Evolutionary conservation across 2,888 invertebrate species (phyloP), one percentile per base, ranked within the genome.

Genomic region (Neoaliturus tenellus): DNA sequence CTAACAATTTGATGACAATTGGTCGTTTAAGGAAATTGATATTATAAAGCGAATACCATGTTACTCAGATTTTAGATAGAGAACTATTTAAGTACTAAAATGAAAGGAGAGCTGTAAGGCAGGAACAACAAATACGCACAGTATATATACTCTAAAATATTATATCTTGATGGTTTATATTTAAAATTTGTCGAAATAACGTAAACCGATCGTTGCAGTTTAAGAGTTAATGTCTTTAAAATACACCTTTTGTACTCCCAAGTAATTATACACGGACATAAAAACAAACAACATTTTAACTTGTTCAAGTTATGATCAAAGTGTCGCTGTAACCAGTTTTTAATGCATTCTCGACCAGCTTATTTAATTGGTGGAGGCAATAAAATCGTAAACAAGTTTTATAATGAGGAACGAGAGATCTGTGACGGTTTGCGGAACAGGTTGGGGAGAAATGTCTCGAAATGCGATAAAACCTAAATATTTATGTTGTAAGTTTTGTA

Each of bases 261-360:
- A 62, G 62, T 62, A 62, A 62, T 28, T 28, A 28, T 28, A 62
- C 62, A 62, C 28, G 8, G 10, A 31, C 8, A 28, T 62, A 62
- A 62, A 62, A 62, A 62, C 62, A 62, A 62, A 62, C 62, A 62
- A 31, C 62, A 62, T 62, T 62, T 62, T 62, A 62, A 62, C 62
- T 25, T 62, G 62, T 62, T n/a, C 12, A 28, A 62, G 28, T 62
- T 62, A 62, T 62, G 62, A 62, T 28, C 62, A 17, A 62, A 55
- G 31, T 62, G 62, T 28, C 62, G 14, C 62, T 28, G 12, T 31
- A 62, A 62, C 62, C 62, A 25, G 62, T 62, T 62, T 55, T 31
- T 62, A 62, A 62, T 31, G 28, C 62, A n/a, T 62, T 62, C 62
- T 31, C 31, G 69, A 23, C 69, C 35, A 33, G 69, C 35, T 35